A percentile compares a stretch with the other conserved stretches of the same genome.
phyloP scores from a whole-genome alignment of 2,888 invertebrate genomes.

The Lasiommata megera region DNA sequence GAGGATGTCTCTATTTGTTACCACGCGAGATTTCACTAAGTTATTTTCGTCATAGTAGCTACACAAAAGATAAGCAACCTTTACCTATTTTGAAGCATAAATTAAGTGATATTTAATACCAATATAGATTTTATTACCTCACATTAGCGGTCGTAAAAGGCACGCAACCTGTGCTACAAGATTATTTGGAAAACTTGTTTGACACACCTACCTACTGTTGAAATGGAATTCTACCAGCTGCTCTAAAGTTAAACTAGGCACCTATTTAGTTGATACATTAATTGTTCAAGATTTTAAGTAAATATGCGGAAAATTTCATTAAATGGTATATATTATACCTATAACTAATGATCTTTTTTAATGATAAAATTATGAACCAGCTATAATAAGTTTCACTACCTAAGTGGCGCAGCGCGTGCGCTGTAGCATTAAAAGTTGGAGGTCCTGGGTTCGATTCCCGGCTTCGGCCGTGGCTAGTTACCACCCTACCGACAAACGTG shows the following conservation, averaged over 20 bases:
- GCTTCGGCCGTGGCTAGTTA: too few species aligned
- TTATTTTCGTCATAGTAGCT: not conserved
- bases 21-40: not conserved
- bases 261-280: not conserved
- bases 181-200: conserved; percentile 1
- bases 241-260: not conserved
- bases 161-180: not conserved
- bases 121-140: conserved; percentile 2
- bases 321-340: not conserved
- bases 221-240: conserved; percentile 10
- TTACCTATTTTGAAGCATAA: not conserved
- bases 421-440: too few species aligned
- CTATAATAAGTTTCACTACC: too few species aligned
- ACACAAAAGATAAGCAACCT: not conserved
- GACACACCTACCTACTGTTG: conserved; percentile 9
- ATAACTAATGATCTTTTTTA: not conserved
- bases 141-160: not conserved
- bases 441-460: too few species aligned
- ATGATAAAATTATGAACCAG: too few species aligned
- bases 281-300: not conserved
- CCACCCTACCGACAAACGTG: too few species aligned
- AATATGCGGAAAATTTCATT: not conserved
- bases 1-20: not conserved
- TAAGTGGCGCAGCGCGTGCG: too few species aligned
- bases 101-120: not conserved